Evolutionary conservation across 1,140 invertebrate genomes (phyloP), one percentile per base, ranked within the genome.

Genomic region (Brachionus rotundiformis): DNA sequence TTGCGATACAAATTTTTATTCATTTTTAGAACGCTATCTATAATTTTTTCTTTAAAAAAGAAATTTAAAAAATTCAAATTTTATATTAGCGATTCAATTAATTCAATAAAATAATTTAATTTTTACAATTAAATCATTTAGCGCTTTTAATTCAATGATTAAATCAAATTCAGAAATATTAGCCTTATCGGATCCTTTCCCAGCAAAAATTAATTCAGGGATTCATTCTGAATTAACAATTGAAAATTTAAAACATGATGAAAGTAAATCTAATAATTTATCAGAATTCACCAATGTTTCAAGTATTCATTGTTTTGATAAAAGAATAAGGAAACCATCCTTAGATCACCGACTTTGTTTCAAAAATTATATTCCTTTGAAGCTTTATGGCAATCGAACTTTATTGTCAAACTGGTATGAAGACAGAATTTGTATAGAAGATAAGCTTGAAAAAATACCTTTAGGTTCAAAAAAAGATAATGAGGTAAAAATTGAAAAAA

Each of bases 1-100:
- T 79, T 79, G 47, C 16, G 76, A 79, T 41, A 79, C 76, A 25
- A 79, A 79, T 79, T 39, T 79, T 79, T 79, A 59, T 63, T 79
- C 76, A 63, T 79, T 79, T 79, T 79, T 79, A 79, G 76, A 79
- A 33, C 76, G 47, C 16, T 59, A 79, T 79, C 76, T 79, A 36
- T 59, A 79, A 63, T 54, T 23, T 7, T 54, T 54, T 19, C 19
- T 23, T 25, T 19, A 19, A 16, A 54, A 19, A 39, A 39, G 36
- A 39, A 54, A 54, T 19, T 54, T 23, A 7, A 54, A 54, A 54
- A 54, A 19, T 19, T 49, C 23, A 19, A 54, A 4, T 54, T 54
- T 54, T 54, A 54, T 54, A 54, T 54, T 54, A 54, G 47, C 47
- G 47, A 54, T 54, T 54, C 47, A 54, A 54, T 54, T 54, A 54